These are phyloP conservation scores for Gymnogyps californianus DNA, from an alignment of 2,113 vertebrate species.

Conservation along the genomic window DNA sequence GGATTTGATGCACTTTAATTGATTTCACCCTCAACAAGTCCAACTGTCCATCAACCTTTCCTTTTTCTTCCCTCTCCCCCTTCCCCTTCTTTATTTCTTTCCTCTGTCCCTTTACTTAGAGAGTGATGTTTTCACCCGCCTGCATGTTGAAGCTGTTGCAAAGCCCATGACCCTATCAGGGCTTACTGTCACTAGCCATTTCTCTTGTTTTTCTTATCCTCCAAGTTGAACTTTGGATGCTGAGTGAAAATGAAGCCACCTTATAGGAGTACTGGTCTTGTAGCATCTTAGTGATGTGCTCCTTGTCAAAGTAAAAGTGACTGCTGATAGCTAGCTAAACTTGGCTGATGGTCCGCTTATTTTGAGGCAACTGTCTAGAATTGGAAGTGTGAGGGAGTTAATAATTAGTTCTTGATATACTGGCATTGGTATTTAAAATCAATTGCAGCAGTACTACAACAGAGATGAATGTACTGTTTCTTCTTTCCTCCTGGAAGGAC, in stretches of 20 bases:
- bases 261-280: not conserved
- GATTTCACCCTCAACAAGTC: constrained; percentile 87
- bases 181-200: constrained; percentile 1
- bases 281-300: not conserved
- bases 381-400: not conserved
- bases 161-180: not conserved
- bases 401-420: not conserved
- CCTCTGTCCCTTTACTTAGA: constrained; percentile 53
- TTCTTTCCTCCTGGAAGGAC: not conserved
- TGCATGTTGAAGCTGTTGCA: constrained; percentile 52
- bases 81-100: constrained; percentile 19
- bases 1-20: constrained; percentile 96
- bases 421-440: not conserved
- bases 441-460: not conserved
- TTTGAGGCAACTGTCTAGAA: not conserved
- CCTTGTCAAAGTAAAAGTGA: not conserved
- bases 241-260: not conserved
- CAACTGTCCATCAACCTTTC: constrained; percentile 77
- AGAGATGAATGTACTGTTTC: not conserved
- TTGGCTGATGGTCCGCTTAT: not conserved
- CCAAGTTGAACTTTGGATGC: not conserved
- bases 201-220: not conserved
- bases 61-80: constrained; percentile 52
- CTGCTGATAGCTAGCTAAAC: not conserved
- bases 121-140: constrained; percentile 59